Evolutionary conservation across 2,888 invertebrate genomes (phyloP).

Genomic region (Calameuta filiformis): DNA sequence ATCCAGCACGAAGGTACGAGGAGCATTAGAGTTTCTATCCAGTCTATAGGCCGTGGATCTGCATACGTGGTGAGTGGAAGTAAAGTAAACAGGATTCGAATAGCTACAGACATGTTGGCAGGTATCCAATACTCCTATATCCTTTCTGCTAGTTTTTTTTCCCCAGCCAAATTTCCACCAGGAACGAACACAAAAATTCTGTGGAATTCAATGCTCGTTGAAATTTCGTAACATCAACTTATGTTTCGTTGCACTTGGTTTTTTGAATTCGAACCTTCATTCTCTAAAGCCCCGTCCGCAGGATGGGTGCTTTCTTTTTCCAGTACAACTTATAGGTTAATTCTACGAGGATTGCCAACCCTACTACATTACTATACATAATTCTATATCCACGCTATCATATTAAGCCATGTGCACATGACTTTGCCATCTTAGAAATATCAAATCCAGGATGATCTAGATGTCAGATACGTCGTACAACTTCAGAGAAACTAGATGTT

Average conservation of each 20-base stretch:
- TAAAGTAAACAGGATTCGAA: not conserved
- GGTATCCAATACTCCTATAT: not conserved
- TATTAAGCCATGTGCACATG: too few species aligned
- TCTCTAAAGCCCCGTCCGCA: not conserved
- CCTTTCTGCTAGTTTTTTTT: not conserved
- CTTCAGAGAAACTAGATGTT: too few species aligned
- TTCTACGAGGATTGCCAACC: not conserved
- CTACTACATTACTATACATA: not conserved
- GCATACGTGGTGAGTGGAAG: not conserved
- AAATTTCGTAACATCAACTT: not conserved
- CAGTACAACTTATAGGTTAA: not conserved
- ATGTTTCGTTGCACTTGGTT: not conserved
- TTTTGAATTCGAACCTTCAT: not conserved
- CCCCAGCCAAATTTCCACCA: not conserved
- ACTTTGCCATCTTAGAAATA: too few species aligned
- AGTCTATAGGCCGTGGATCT: not conserved
- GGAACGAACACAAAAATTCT: not conserved
- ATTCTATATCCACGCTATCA: too few species aligned
- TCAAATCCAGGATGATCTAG: too few species aligned
- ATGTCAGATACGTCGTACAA: too few species aligned
- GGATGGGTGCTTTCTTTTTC: not conserved
- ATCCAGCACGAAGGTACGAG: not conserved
- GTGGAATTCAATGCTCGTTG: not conserved
- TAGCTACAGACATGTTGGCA: not conserved
- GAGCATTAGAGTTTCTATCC: not conserved